These are phyloP conservation scores for Odontamblyopus lacepedii DNA, from an alignment of 2,797 vertebrate species.

Conservation along the genomic window DNA sequence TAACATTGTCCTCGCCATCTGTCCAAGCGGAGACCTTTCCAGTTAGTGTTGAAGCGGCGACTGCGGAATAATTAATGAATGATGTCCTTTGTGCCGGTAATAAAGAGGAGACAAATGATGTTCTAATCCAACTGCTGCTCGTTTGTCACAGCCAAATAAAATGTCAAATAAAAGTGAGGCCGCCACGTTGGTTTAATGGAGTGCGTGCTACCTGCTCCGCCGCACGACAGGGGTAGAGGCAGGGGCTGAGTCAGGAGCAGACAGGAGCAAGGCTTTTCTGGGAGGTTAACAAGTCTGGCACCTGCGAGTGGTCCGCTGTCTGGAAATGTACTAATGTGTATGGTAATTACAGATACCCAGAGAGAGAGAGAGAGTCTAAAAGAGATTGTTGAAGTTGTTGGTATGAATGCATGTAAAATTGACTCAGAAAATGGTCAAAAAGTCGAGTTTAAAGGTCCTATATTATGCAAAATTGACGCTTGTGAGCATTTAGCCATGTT, in stretches of 20 bases:
- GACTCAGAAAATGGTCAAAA: too few relatives aligned
- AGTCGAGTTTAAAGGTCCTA: too few relatives aligned
- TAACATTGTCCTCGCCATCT: slow-evolving; percentile 99
- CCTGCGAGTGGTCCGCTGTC: background rate
- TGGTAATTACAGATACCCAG: background rate
- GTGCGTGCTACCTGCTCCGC: slow-evolving; percentile 94
- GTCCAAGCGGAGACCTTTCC: slow-evolving; percentile 99
- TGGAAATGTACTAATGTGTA: too few relatives aligned
- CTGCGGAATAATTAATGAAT: slow-evolving; percentile 99
- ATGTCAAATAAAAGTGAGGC: slow-evolving; percentile 99
- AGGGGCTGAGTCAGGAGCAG: slow-evolving; percentile 19
- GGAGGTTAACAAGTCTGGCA: slow-evolving; percentile 64
- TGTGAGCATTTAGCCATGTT: too few relatives aligned
- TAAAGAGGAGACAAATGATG: slow-evolving; percentile 99
- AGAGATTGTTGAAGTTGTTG: background rate
- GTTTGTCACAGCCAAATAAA: slow-evolving; percentile 99
- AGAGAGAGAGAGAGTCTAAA: background rate
- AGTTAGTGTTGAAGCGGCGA: slow-evolving; percentile 98
- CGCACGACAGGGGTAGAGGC: slow-evolving; percentile 77
- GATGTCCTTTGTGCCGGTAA: slow-evolving; percentile 99
- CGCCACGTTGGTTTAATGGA: slow-evolving; percentile 98
- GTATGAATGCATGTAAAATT: background rate
- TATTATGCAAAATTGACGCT: too few relatives aligned
- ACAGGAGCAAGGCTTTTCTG: slow-evolving; percentile 12
- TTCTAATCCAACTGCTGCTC: slow-evolving; percentile 99